Evolutionary conservation across 2,797 vertebrate genomes (phyloP), one percentile per base, ranked within the genome.

Genomic region (Mus caroli): DNA sequence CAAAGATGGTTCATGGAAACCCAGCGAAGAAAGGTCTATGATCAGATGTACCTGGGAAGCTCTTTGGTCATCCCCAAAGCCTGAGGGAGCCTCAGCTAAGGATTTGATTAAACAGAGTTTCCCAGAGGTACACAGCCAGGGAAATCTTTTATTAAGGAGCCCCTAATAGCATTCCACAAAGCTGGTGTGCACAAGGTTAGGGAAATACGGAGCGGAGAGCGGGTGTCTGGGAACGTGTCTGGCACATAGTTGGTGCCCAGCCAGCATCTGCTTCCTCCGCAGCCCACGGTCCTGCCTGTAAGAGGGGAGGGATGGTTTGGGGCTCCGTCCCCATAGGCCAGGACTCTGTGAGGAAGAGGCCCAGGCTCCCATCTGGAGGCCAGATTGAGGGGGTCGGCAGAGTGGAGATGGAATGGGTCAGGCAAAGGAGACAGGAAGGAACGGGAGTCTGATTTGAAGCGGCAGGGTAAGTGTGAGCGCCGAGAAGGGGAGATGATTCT

Each of bases 201-300:
- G 96, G 96, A 94, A 97, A 96, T 96, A 96, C 82, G 93, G 94
- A 97, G 91, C 40, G 56, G 88, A 95, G 94, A 24, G 88, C 87
- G 96, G 97, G 97, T 97, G 97, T 98, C 93, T 97, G 96, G 85
- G 96, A 97, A 97, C 28, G 40, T 52, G 93, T 98, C 94, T 98
- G 97, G 97, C 97, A 97, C 97, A 98, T 97, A 96, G 90, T 97
- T 98, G 97, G 95, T 94, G 83, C 92, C 88, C 37, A 0, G 97
- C 97, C 97, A 97, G 96, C 95, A 40, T 91, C 60, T 64, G 95
- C 97, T 97, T 97, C 97, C 97, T 97, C 94, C 83, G 0, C 93
- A 90, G 95, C 94, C 97, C 92, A 94, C 46, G 92, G 64, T 96
- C 90, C 92, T 90, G 95, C 88, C 97, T 97, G 96, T 71, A 64